These are phyloP conservation scores for Nipponia nippon DNA, from an alignment of 2,113 vertebrate genomes.

Conservation along the genomic window DNA sequence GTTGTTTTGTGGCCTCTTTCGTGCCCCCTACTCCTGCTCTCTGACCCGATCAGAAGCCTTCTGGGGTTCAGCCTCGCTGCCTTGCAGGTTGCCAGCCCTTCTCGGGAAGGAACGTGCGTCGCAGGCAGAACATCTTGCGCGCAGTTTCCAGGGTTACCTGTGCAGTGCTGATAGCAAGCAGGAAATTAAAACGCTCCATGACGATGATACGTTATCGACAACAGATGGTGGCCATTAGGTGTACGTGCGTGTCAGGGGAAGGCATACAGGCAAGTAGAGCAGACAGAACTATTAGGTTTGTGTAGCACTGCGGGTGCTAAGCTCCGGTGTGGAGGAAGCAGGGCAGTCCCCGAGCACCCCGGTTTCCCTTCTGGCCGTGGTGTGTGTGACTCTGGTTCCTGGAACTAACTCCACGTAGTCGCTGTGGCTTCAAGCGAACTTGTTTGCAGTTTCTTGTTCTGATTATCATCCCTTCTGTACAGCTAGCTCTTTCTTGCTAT, in stretches of 20 bases:
- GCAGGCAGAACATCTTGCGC: constrained; percentile 2
- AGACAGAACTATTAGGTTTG: not conserved
- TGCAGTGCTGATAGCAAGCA: constrained; percentile 69
- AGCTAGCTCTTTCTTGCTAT: not conserved
- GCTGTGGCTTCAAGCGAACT: not conserved
- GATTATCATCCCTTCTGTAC: not conserved
- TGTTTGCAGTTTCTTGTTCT: not conserved
- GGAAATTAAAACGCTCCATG: constrained; percentile 80
- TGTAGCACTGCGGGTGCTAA: not conserved
- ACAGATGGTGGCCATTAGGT: constrained; percentile 69
- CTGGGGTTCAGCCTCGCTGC: not conserved
- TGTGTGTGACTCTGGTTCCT: not conserved
- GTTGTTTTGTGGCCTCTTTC: not conserved
- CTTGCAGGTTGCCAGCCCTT: not conserved
- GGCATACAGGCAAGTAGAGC: constrained; percentile 32
- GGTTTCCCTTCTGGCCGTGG: not conserved
- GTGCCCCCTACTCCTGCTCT: not conserved
- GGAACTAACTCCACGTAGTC: not conserved
- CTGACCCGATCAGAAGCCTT: not conserved
- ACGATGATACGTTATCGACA: constrained; percentile 47
- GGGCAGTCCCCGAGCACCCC: not conserved
- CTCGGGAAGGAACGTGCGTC: not conserved
- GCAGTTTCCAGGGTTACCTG: constrained; percentile 80
- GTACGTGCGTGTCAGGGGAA: constrained; percentile 1
- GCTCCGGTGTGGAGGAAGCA: not conserved